Conservation (phyloP, 53 echinoderm and acorn worm species). For the Patiria pectinifera region DNA sequence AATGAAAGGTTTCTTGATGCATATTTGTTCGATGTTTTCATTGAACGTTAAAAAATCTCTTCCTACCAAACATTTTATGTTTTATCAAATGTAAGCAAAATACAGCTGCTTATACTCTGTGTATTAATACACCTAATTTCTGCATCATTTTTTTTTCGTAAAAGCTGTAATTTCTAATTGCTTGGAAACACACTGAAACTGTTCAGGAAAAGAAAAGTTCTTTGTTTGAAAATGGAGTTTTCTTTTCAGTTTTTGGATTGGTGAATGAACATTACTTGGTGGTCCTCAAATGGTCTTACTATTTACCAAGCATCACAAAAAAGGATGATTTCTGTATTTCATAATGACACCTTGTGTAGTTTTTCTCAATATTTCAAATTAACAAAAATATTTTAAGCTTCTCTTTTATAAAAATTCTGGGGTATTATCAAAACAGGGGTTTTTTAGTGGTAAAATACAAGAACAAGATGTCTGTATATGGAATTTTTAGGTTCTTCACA, state of each 20-base stretch:
- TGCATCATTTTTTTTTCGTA: not conserved
- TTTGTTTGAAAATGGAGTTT: no score
- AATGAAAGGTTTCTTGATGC: constrained; percentile 20
- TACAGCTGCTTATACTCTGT: not conserved
- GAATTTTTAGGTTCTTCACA: not conserved
- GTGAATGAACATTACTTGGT: no score
- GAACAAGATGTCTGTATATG: no score
- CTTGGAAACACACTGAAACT: not conserved
- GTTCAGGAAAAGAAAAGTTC: no score
- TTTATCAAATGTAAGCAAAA: not conserved
- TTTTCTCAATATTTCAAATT: no score
- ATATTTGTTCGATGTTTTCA: constrained; percentile 25
- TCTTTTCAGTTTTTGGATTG: no score
- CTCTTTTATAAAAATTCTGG: not conserved
- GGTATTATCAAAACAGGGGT: not conserved
- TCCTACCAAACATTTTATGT: not conserved
- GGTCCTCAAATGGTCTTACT: no score
- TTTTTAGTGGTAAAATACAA: no score
- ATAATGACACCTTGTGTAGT: no score
- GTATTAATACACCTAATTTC: not conserved
- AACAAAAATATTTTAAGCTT: no score
- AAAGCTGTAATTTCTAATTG: not conserved
- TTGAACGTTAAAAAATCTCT: constrained; percentile 2
- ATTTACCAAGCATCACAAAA: no score
- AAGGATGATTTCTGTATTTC: no score